Evolutionary conservation across 2,113 vertebrate species (phyloP).

Genomic region (Scomber colias): DNA sequence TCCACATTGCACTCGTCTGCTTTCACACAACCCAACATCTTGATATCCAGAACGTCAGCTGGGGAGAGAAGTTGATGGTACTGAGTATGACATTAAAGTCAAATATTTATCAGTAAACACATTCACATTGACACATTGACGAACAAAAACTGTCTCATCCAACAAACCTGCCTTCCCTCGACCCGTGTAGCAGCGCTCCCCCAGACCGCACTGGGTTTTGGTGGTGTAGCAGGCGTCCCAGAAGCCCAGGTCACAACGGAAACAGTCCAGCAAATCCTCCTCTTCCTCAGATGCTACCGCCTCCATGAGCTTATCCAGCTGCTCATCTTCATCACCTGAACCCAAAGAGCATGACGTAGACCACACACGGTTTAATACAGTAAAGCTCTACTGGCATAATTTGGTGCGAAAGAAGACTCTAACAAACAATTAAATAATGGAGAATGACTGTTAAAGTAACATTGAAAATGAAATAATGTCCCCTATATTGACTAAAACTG

Average conservation of each 20-base stretch:
- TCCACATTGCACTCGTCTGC: slow-evolving; percentile 66
- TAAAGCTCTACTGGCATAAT: neutral
- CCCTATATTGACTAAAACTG: neutral
- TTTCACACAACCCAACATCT: slow-evolving; percentile 74
- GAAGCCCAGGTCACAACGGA: slow-evolving; percentile 79
- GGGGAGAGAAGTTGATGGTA: slow-evolving; percentile 17
- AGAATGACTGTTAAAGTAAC: too few relatives aligned
- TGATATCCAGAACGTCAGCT: slow-evolving; percentile 73
- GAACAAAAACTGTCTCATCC: neutral
- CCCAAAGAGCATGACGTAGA: slow-evolving; percentile 14
- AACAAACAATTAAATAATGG: neutral
- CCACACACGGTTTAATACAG: neutral
- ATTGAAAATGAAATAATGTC: neutral
- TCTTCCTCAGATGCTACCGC: slow-evolving; percentile 21
- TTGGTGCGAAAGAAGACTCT: neutral
- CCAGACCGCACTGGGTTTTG: slow-evolving; percentile 68
- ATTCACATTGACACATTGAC: neutral
- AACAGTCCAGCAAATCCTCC: slow-evolving; percentile 67
- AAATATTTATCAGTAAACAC: neutral
- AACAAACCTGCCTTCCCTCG: slow-evolving; percentile 76
- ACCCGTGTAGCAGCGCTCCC: slow-evolving; percentile 77
- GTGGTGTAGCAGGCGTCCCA: slow-evolving; percentile 80
- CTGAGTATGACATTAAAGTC: too few relatives aligned
- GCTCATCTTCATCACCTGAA: slow-evolving; percentile 65
- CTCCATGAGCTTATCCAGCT: slow-evolving; percentile 45